phyloP scores from a whole-genome alignment of 2,113 vertebrate genomes.

The Hemiprocne comata region DNA sequence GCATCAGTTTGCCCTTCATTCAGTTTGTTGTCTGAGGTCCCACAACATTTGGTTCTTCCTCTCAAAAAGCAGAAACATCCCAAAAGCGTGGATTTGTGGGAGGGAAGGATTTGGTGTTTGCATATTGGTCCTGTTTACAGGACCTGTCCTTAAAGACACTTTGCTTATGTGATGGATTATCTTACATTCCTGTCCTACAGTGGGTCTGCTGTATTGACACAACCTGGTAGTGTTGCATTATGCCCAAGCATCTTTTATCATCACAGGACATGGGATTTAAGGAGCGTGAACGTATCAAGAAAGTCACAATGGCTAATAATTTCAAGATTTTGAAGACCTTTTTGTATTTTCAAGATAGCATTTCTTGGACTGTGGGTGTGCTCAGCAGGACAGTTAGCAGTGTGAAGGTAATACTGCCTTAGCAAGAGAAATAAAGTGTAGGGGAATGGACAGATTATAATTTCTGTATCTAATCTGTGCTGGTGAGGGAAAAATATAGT shows the following conservation, averaged over 20 bases:
- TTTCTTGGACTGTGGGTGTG: background rate
- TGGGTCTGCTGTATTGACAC: background rate
- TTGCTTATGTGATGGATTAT: background rate
- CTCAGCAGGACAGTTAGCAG: background rate
- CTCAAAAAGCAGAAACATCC: background rate
- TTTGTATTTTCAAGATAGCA: background rate
- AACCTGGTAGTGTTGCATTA: background rate
- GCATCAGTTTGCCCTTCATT: background rate
- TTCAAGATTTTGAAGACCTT: background rate
- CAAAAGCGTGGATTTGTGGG: background rate
- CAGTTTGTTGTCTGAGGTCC: background rate
- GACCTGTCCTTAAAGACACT: background rate
- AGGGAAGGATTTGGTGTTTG: background rate
- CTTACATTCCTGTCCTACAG: background rate
- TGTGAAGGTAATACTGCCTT: background rate
- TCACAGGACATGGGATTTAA: background rate
- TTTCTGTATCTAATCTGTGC: background rate
- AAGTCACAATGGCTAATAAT: background rate
- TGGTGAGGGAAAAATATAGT: background rate
- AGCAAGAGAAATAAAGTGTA: background rate
- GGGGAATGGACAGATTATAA: background rate
- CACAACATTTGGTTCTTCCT: background rate
- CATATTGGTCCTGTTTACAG: background rate
- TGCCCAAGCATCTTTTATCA: background rate
- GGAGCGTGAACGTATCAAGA: background rate